Evolutionary conservation across 1,140 invertebrate species (phyloP).

Genomic region (Drosophila bifasciata): DNA sequence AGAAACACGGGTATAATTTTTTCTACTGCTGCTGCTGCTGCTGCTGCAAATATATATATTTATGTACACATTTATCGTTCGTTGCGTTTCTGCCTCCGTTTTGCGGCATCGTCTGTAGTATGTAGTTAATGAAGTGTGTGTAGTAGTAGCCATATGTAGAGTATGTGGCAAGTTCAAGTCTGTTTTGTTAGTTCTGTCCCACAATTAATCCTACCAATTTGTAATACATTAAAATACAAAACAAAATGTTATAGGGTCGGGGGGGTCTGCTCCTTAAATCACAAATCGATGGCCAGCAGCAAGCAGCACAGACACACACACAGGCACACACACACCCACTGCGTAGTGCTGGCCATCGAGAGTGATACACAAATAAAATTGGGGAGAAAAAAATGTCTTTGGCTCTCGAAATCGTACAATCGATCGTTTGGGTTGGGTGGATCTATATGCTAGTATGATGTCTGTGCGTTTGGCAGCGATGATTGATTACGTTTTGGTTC

Average conservation of each 20-base stretch:
- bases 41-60: constrained; percentile 9
- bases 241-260: constrained; percentile 13
- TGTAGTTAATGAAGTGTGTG: neutral
- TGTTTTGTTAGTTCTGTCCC: neutral
- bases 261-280: too few relatives aligned
- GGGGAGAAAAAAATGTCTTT: constrained; percentile 45
- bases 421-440: constrained; percentile 22
- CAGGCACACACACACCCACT: constrained; percentile 56
- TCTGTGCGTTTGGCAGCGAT: constrained; percentile 61
- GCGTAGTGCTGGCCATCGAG: constrained; percentile 47
- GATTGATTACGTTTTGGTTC: constrained; percentile 50
- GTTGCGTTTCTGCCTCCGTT: constrained; percentile 11
- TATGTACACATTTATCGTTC: constrained; percentile 46
- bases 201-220: constrained; percentile 26
- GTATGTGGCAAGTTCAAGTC: too few relatives aligned
- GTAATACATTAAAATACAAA: constrained; percentile 14
- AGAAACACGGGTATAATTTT: constrained; percentile 10
- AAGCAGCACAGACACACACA: constrained; percentile 38
- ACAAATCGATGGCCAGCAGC: constrained; percentile 43
- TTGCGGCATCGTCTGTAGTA: constrained; percentile 20
- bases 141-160: too few relatives aligned
- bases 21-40: constrained; percentile 7
- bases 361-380: constrained; percentile 38
- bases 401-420: constrained; percentile 14
- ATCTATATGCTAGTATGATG: constrained; percentile 4